Conservation (phyloP, 1,140 invertebrate species). For the Augochlora pura region DNA sequence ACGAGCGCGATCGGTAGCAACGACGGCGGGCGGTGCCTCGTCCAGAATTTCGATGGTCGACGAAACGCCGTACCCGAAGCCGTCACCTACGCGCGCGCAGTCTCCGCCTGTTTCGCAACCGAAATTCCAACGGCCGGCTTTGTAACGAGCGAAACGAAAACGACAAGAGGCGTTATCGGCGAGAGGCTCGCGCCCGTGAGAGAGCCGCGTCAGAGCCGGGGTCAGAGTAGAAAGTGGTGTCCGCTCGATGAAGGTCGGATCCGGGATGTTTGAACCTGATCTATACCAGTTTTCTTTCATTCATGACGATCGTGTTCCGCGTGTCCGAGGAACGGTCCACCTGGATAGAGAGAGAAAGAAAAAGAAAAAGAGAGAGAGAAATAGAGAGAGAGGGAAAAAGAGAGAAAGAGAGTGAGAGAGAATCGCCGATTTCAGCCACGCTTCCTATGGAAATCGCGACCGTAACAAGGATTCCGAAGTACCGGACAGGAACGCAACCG, state of each 20-base stretch:
- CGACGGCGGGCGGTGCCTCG: background rate
- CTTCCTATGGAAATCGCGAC: slow-evolving; percentile 14
- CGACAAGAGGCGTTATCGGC: slow-evolving; percentile 62
- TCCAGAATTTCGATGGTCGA: slow-evolving; percentile 6
- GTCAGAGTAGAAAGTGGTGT: slow-evolving; percentile 77
- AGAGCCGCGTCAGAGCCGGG: slow-evolving; percentile 57
- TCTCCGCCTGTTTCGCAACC: slow-evolving; percentile 21
- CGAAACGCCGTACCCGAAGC: slow-evolving; percentile 10
- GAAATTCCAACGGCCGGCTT: slow-evolving; percentile 19
- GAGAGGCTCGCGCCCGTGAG: slow-evolving; percentile 17
- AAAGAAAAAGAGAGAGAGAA: background rate
- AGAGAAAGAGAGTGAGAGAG: slow-evolving; percentile 12
- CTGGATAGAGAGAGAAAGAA: too few species aligned
- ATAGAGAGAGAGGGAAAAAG: background rate
- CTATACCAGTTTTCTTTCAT: slow-evolving; percentile 72
- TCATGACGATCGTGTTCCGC: slow-evolving; percentile 59
- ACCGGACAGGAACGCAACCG: background rate
- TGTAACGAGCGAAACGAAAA: slow-evolving; percentile 67
- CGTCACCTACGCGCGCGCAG: background rate
- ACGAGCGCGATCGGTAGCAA: background rate
- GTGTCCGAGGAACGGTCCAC: slow-evolving; percentile 10
- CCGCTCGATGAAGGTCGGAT: slow-evolving; percentile 73
- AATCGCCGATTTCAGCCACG: background rate
- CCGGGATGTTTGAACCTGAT: slow-evolving; percentile 72
- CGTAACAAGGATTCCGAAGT: background rate